Conservation (phyloP, 2,888 invertebrate genomes). For the Calliphora vomitoria region DNA sequence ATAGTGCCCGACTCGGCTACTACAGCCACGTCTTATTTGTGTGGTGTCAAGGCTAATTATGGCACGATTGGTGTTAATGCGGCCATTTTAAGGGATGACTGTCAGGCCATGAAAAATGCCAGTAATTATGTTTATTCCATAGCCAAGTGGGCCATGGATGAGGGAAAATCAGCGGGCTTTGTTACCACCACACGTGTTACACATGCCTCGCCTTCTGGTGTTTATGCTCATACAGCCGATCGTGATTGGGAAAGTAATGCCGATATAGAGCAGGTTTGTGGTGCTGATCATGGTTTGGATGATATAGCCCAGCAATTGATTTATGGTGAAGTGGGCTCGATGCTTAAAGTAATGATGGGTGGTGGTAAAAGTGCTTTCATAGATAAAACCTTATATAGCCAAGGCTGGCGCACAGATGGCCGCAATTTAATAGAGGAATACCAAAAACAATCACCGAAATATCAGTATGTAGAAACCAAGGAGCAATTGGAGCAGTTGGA, state of each 20-base stretch:
- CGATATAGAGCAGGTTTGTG: slow-evolving; percentile 85
- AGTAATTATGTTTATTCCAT: slow-evolving; percentile 87
- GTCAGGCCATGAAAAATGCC: slow-evolving; percentile 85
- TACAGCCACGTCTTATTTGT: slow-evolving; percentile 83
- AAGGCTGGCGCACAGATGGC: slow-evolving; percentile 87
- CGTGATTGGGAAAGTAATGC: slow-evolving; percentile 90
- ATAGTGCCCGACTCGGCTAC: slow-evolving; percentile 87
- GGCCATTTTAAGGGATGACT: slow-evolving; percentile 87
- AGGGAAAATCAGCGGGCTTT: slow-evolving; percentile 87
- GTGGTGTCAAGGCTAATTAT: slow-evolving; percentile 91
- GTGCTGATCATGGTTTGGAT: slow-evolving; percentile 85
- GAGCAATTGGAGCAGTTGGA: slow-evolving; percentile 85
- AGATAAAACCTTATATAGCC: slow-evolving; percentile 85
- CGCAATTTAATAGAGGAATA: slow-evolving; percentile 89
- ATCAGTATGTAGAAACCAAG: slow-evolving; percentile 85
- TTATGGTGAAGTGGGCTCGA: slow-evolving; percentile 87
- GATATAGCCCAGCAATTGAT: slow-evolving; percentile 90
- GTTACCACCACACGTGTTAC: slow-evolving; percentile 93
- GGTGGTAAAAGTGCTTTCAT: slow-evolving; percentile 90
- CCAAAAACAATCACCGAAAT: slow-evolving; percentile 85
- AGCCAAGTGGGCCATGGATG: slow-evolving; percentile 89
- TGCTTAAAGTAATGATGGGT: slow-evolving; percentile 91
- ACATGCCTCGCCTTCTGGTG: slow-evolving; percentile 90
- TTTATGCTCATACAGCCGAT: slow-evolving; percentile 86
- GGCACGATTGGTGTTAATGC: slow-evolving; percentile 91